phyloP scores from a whole-genome alignment of 1,140 invertebrate species.

The Mactra quadrangularis region DNA sequence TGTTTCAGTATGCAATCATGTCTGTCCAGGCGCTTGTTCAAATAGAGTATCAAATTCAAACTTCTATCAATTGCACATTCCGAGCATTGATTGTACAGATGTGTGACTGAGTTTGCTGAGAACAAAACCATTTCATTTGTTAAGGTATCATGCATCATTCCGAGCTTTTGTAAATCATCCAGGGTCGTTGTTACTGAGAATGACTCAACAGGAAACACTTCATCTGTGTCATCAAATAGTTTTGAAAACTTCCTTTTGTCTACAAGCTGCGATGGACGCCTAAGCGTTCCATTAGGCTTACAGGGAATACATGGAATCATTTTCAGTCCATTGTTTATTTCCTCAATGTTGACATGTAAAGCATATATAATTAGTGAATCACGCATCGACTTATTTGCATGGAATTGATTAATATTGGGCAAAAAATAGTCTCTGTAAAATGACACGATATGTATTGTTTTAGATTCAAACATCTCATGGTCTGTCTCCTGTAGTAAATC shows the following conservation, averaged over 20 bases:
- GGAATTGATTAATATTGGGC: conserved; percentile 42
- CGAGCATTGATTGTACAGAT: conserved; percentile 16
- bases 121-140: conserved; percentile 46
- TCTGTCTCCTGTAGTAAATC: conserved; percentile 14
- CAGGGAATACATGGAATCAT: no score
- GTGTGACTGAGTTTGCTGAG: conserved; percentile 41
- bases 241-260: no score
- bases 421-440: conserved; percentile 60
- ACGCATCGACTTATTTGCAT: no score
- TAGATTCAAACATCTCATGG: conserved; percentile 15
- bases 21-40: background rate
- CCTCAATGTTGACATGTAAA: no score
- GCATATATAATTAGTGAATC: no score
- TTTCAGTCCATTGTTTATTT: no score
- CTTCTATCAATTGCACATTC: conserved; percentile 35
- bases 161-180: conserved; percentile 25
- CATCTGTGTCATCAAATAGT: no score
- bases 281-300: no score
- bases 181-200: no score
- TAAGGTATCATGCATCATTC: conserved; percentile 56
- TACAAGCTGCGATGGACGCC: no score
- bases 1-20: background rate
- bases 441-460: conserved; percentile 25
- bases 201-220: no score
- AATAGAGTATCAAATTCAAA: conserved; percentile 28